Evolutionary conservation across 2,797 vertebrate species (phyloP).

Genomic region (Falco peregrinus): DNA sequence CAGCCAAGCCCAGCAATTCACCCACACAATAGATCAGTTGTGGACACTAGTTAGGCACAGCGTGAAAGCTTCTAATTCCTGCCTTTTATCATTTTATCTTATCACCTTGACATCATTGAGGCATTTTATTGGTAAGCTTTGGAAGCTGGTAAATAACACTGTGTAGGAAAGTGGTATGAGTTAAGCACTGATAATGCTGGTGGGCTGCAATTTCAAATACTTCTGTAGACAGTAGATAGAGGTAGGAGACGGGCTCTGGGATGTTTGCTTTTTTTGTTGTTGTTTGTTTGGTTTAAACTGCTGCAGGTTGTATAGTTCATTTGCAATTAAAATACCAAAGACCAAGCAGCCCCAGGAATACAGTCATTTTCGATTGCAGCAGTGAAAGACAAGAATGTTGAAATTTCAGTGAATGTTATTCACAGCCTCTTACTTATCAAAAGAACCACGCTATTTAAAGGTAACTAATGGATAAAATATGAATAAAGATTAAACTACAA

Average conservation of each 20-base stretch:
- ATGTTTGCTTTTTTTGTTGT: not conserved
- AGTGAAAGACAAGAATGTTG: constrained; percentile 2
- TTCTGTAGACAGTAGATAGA: not conserved
- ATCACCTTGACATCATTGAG: not conserved
- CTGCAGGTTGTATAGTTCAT: constrained; percentile 17
- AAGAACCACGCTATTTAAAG: constrained; percentile 52
- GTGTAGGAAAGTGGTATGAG: not conserved
- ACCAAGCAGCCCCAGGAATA: not conserved
- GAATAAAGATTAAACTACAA: constrained; percentile 61
- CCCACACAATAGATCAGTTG: not conserved
- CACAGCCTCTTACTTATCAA: constrained; percentile 34
- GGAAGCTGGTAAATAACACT: not conserved
- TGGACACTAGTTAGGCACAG: not conserved
- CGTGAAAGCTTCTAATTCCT: not conserved
- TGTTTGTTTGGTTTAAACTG: not conserved
- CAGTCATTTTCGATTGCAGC: not conserved
- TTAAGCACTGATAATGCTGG: not conserved
- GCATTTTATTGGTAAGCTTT: not conserved
- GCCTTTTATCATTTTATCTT: not conserved
- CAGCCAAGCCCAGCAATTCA: not conserved
- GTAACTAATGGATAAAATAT: constrained; percentile 65
- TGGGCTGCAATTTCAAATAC: not conserved
- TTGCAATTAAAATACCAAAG: constrained; percentile 38
- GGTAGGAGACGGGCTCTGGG: not conserved
- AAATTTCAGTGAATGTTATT: constrained; percentile 22